Percentiles rank a stretch among this genome's conserved stretches.
Evolutionary conservation across 2,113 vertebrate species (phyloP).

Genomic region (sheep (Ovis aries)): ARS-UI_Ramb_v3.0 NC_056071.1:49068501-49069000

Average conservation of each 20-base stretch:
- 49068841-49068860: background rate
- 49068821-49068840: background rate
- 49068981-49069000: background rate
- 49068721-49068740: slow-evolving; percentile 60
- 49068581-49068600: background rate
- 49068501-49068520: background rate
- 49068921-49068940: background rate
- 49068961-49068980: background rate
- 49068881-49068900: background rate
- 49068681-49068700: background rate
- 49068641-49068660: background rate
- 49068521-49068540: background rate
- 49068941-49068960: background rate
- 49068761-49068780: background rate
- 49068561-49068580: background rate
- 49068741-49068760: background rate
- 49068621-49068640: background rate
- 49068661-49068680: background rate
- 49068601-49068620: background rate
- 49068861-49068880: background rate
- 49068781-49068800: background rate
- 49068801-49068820: background rate
- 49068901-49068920: background rate
- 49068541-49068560: background rate
- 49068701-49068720: background rate